Base-by-base conservation (phyloP, 2,797 vertebrate species). In the Philypnodon macrostomus region DNA sequence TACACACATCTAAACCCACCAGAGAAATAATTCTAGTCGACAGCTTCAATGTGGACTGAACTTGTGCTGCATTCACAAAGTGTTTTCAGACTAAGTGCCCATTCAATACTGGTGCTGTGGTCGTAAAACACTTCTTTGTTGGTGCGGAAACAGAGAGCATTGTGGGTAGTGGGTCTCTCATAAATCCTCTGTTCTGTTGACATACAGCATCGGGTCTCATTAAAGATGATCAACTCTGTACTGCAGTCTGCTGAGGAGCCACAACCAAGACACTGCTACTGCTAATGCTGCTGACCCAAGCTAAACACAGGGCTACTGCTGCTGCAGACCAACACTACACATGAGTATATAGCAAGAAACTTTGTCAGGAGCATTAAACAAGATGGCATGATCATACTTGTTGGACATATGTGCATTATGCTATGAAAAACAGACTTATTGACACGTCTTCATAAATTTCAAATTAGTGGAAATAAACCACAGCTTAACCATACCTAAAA, bases 171-270 rank as follows among this genome's bases (percentile, higher is more conserved):
- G 10, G 4, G 1, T n/a, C n/a, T n/a, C 30, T 27, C 50, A 56
- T 70, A 70, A 75, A 80, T 66, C 56, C 46, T 48, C 38, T n/a
- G 44, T 14, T 16, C 48, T 52, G 67, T 62, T 66, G 63, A 77
- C 63, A 53, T 48, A 45, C 59, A 62, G 67, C 67, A 67, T 69
- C 65, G 39, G 59, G 47, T 77, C 76, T 73, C 70, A 77, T 80
- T 80, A 73, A 44, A 34, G 48, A 47, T 5, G 47, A 15, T 58
- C 68, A 66, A n/a, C n/a, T n/a, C 26, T 72, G 52, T 58, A 61
- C 65, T 64, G 70, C 65, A 70, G 49, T 55, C 37, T 53, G 63
- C 64, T 66, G 71, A 82, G 63, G 66, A 65, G 60, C 57, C 59
- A 26, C 39, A 64, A 74, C 54, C n/a, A 34, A 32, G 26, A 12